Base-by-base conservation (phyloP, 1,140 invertebrate genomes). In the Pararge aegeria region DNA sequence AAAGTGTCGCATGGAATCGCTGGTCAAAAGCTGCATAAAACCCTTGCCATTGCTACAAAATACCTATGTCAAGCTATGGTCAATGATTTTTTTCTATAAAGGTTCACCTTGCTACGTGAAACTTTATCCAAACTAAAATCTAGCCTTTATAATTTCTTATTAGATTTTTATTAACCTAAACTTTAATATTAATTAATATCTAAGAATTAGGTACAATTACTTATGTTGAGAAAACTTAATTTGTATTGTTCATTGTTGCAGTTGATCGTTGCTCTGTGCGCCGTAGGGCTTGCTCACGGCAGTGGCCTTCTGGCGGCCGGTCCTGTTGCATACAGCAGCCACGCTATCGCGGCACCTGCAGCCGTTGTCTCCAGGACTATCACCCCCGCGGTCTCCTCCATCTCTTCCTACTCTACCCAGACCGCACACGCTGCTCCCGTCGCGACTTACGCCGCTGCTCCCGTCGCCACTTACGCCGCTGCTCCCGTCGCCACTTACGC, bases 201-300 rank as follows among this genome's bases (percentile, higher is more conserved):
- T n/a, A n/a, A n/a, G n/a, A n/a, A n/a, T n/a, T n/a, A n/a, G n/a
- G n/a, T n/a, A n/a, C n/a, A n/a, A n/a, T n/a, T n/a, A n/a, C 10
- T 4, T 27, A 9, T 9, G 10, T 7, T 27, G 27, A 1, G 27
- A 27, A 27, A 27, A 9, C 27, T 27, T 27, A 27, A 27, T 1
- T 27, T 7, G 1, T 27, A 1, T 6, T 12, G 3, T 34, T 34
- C 12, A 12, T 34, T 10, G 12, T 75, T 72, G 5, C 63, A 75
- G 73, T 55, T 72, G 62, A 75, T 68, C 67, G 61, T 75, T 53
- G 73, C 66, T 60, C 66, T 75, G 55, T 75, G 73, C 63, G 73
- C 70, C 30, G 57, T 75, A 64, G 69, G 73, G 62, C 53, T 75
- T 9, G 73, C 67, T 61, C 73, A 52, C 27, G 73, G 60, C 58